Evolutionary conservation across 2,797 vertebrate species (phyloP), one percentile per base, ranked within the genome.

Genomic region (Coilia nasus): DNA sequence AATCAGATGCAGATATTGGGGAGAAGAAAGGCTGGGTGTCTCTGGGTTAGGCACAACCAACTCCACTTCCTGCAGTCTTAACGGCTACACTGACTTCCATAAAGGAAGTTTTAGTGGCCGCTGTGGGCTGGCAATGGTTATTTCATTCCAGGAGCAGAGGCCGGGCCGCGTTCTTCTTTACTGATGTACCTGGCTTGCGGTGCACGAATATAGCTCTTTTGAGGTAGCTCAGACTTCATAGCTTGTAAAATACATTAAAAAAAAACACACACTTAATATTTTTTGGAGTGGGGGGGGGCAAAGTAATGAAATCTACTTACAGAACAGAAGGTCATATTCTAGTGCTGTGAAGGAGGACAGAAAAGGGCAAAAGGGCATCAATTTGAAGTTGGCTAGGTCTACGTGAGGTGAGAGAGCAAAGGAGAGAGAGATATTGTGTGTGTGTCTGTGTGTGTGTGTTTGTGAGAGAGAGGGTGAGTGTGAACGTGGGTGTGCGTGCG

Each of bases 41-140:
- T 81, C 23, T 62, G 67, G 60, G 86, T 81, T 56, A 67, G 64
- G 56, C 44, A 46, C 80, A 71, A 86, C 54, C 59, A 19, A 83
- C 64, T 80, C 59, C 46, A 62, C 82, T 83, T 88, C 75, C 82
- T 83, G 86, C 82, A 83, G 35, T 67, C 80, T 82, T 81, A 56
- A 85, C 19, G 25, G 67, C 56, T 83, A 85, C 84, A 25, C 14
- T n/a, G 80, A 71, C 84, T 86, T 87, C 81, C 85, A 87, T 81
- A 60, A 85, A 87, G 81, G 82, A 88, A 28, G 87, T 83, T 89
- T 87, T 84, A 91, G 86, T 83, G 75, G 83, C 81, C 19, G 67
- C 23, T 67, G 86, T 86, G 84, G 82, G 60, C 88, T 84, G 88
- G 46, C 85, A 84, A 82, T 59, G 50, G 85, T 83, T 47, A 82